Base-by-base conservation (phyloP, 2,797 vertebrate species). In the Tapera naevia region DNA sequence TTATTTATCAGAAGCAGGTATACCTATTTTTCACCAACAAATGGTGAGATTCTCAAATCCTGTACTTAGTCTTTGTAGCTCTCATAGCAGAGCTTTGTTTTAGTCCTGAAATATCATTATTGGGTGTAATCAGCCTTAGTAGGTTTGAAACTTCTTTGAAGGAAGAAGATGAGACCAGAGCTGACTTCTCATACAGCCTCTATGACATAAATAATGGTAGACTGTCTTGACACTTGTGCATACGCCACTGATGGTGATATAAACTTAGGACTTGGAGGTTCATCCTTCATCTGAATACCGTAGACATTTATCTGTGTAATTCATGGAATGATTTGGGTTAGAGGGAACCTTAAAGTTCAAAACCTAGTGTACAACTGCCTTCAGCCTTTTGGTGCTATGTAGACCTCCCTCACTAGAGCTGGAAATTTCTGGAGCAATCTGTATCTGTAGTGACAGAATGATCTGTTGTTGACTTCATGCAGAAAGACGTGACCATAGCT, bases 191-290 rank as follows among this genome's bases (percentile, higher is more conserved):
- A 24, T 32, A 2, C 9, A 43, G 27, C 30, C 45, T 61, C 28
- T 37, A 11, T 30, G 11, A 27, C 24, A 30, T n/a, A n/a, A n/a
- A n/a, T n/a, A n/a, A n/a, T n/a, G n/a, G 25, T 1, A 67, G 67
- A 23, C 18, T 22, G 27, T 61, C 48, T 43, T 50, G 14, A 16
- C 71, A 28, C 11, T 15, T 9, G 7, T 73, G 41, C 2, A 0
- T 19, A 1, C 0, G 3, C 6, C 5, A 1, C 2, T 23, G 39
- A 13, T 1, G 2, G 23, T 16, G 46, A 17, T 43, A 22, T 0
- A 5, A 32, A 12, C 19, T 51, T 22, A 46, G 46, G n/a, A 13
- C 5, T 37, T n/a, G 45, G 73, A 79, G 66, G 33, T 9, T 4
- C 4, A 4, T 7, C 30, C 23, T 79, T 28, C n/a, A 22, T 22